These are phyloP conservation scores for Calliopsis andreniformis DNA, from an alignment of 1,140 invertebrate genomes.

Conservation along the genomic window DNA sequence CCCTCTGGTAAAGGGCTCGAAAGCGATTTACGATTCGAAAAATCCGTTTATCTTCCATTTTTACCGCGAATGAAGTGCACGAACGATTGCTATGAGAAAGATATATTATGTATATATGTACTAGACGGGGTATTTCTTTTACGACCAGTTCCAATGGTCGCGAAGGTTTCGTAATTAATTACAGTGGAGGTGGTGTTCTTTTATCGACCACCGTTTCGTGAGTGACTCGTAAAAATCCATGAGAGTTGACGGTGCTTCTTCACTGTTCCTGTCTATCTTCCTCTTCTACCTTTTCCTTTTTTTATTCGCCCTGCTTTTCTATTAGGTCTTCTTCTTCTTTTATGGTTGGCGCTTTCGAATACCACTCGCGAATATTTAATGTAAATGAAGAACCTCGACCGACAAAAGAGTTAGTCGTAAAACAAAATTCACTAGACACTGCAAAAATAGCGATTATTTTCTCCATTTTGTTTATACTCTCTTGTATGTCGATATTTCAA, in stretches of 20 bases:
- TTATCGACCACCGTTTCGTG: conserved; percentile 72
- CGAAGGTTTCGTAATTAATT: conserved; percentile 76
- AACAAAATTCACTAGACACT: neutral
- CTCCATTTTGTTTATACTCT: neutral
- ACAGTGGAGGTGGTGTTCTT: conserved; percentile 65
- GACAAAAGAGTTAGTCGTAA: neutral
- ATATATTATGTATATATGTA: neutral
- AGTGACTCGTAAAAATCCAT: conserved; percentile 72
- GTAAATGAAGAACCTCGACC: neutral
- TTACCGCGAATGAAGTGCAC: neutral
- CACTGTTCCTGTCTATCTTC: no score
- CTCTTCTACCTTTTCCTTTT: conserved; percentile 20
- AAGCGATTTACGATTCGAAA: conserved; percentile 41
- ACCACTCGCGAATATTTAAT: neutral
- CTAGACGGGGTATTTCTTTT: conserved; percentile 40
- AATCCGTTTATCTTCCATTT: conserved; percentile 32
- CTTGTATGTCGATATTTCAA: no score
- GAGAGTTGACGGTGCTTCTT: no score
- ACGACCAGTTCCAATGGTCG: conserved; percentile 57
- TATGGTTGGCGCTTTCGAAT: neutral
- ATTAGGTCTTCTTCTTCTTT: neutral
- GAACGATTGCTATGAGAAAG: neutral
- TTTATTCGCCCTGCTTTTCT: neutral
- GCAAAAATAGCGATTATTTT: neutral
- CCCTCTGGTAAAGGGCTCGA: conserved; percentile 21